A percentile compares a stretch with the other conserved stretches of the same genome.
These are phyloP conservation scores for Carassius carassius DNA, from an alignment of 2,113 vertebrate genomes.

Conservation along the genomic window DNA sequence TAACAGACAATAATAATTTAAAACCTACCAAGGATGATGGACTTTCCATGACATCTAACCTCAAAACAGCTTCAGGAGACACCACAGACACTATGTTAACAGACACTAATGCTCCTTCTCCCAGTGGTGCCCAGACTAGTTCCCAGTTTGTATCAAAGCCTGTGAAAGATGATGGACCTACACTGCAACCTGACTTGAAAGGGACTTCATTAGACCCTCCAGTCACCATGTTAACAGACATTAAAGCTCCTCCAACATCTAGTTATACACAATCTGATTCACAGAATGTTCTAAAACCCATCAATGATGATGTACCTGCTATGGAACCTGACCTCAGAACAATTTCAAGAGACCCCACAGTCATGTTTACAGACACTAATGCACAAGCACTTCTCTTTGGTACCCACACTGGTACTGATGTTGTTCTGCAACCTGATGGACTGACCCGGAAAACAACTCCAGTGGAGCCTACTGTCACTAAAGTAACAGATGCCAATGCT, in stretches of 20 bases:
- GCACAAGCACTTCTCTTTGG: background rate
- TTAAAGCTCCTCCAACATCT: background rate
- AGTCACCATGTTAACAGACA: too few species aligned
- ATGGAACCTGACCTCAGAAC: background rate
- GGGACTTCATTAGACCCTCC: background rate
- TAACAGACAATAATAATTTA: too few species aligned
- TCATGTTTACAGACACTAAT: background rate
- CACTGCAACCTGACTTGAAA: background rate
- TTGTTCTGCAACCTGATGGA: background rate
- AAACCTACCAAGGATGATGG: background rate
- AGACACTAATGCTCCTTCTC: background rate
- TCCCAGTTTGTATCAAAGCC: background rate
- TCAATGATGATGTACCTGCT: background rate
- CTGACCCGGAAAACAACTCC: conserved; percentile 4
- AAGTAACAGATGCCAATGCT: background rate
- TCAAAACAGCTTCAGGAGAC: background rate
- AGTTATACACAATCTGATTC: conserved; percentile 57
- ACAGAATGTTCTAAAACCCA: background rate
- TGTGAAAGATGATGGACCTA: background rate
- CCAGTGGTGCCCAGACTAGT: background rate
- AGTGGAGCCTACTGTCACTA: background rate
- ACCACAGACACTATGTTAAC: too few species aligned
- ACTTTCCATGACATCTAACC: background rate
- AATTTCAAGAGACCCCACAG: background rate
- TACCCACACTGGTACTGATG: background rate